A percentile compares a stretch with the other conserved stretches of the same genome.
Evolutionary conservation across 2,888 invertebrate species (phyloP).

Genomic region (Leucozona laternaria): DNA sequence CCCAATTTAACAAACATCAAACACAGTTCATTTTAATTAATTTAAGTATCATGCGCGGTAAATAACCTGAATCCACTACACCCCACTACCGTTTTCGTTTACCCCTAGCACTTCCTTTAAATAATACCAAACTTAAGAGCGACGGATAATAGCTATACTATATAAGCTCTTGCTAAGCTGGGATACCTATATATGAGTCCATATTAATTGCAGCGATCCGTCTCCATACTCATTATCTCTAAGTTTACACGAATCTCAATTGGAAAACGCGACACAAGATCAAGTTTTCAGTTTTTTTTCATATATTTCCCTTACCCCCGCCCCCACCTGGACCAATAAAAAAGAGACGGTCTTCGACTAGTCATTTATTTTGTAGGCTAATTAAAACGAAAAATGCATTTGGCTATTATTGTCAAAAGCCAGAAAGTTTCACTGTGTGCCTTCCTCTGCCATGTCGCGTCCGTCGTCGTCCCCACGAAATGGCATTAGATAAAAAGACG

Average conservation of each 20-base stretch:
- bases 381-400: slow-evolving; percentile 75
- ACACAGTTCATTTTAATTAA: slow-evolving; percentile 75
- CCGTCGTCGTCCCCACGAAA: background rate
- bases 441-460: background rate
- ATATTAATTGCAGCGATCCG: slow-evolving; percentile 72
- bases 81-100: background rate
- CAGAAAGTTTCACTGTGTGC: slow-evolving; percentile 19
- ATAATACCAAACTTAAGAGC: background rate
- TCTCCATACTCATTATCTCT: slow-evolving; percentile 73
- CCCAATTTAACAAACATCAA: slow-evolving; percentile 73
- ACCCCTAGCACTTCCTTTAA: background rate
- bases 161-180: background rate
- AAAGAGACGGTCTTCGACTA: slow-evolving; percentile 29
- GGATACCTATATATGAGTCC: slow-evolving; percentile 25
- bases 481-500: slow-evolving; percentile 43
- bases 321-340: background rate
- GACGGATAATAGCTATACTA: background rate
- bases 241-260: slow-evolving; percentile 72
- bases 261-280: slow-evolving; percentile 66
- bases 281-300: slow-evolving; percentile 21
- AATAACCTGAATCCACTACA: slow-evolving; percentile 28
- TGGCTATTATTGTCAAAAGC: slow-evolving; percentile 61
- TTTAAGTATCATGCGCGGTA: slow-evolving; percentile 71
- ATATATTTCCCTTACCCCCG: background rate
- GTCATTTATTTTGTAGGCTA: slow-evolving; percentile 71